These are phyloP conservation scores for Hydrolagus colliei DNA, from an alignment of 2,797 vertebrate species.

Conservation along the genomic window DNA sequence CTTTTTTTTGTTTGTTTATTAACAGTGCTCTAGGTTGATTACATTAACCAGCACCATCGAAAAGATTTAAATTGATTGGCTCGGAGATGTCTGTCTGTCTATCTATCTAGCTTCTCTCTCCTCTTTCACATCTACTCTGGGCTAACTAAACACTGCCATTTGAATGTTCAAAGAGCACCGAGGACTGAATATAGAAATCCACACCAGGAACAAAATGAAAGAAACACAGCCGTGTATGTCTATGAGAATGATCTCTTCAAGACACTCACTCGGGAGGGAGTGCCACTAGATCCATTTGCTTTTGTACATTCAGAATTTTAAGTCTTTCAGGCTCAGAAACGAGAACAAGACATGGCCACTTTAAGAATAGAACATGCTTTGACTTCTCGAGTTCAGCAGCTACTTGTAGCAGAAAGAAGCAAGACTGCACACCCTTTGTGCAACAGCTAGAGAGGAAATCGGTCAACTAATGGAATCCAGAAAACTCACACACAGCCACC, in stretches of 20 bases:
- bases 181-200: neutral
- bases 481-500: too few relatives aligned
- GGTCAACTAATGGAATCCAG: too few relatives aligned
- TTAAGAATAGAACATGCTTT: neutral
- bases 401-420: too few relatives aligned
- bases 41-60: slow-evolving; percentile 26
- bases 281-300: neutral
- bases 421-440: neutral
- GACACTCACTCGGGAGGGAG: too few relatives aligned
- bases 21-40: slow-evolving; percentile 28
- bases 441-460: neutral
- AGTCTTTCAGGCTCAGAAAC: neutral
- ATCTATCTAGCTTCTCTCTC: neutral
- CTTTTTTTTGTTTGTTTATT: neutral
- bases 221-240: too few relatives aligned
- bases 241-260: too few relatives aligned
- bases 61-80: slow-evolving; percentile 24
- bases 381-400: neutral
- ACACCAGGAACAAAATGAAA: neutral
- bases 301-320: neutral
- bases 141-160: neutral
- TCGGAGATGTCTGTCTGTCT: slow-evolving; percentile 27
- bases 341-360: neutral
- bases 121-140: slow-evolving; percentile 4
- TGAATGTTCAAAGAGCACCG: slow-evolving; percentile 25